Percentiles rank a stretch among this genome's conserved stretches.
phyloP scores from a whole-genome alignment of 2,797 vertebrate genomes.

The Babyrousa celebensis region DNA sequence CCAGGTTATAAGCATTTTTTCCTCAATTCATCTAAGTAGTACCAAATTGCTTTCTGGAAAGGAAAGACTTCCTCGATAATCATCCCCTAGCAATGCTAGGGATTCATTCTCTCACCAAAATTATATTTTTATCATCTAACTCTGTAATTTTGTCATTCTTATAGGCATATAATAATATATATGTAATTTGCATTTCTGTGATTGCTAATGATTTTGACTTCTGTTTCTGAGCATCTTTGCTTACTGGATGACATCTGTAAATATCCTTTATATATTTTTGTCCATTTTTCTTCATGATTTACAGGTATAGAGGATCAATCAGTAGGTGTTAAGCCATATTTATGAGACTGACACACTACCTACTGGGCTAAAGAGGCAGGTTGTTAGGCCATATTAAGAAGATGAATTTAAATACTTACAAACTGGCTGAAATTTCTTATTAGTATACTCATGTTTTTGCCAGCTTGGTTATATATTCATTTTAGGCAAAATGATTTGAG shows the following conservation, averaged over 20 bases:
- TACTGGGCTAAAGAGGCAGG: too few relatives aligned
- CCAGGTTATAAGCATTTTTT: background rate
- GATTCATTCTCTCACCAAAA: background rate
- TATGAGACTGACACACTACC: background rate
- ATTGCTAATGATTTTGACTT: background rate
- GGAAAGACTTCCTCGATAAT: background rate
- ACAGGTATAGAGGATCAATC: background rate
- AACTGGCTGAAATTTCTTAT: background rate
- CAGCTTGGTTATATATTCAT: background rate
- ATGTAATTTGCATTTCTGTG: background rate
- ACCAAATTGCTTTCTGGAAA: background rate
- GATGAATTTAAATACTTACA: background rate
- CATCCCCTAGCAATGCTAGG: background rate
- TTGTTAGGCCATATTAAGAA: background rate
- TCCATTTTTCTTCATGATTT: background rate
- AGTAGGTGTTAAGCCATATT: background rate
- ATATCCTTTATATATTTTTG: background rate
- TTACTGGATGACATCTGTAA: background rate
- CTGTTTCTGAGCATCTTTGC: background rate
- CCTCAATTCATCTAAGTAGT: background rate
- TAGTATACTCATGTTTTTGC: background rate
- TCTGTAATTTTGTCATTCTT: background rate
- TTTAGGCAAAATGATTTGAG: background rate
- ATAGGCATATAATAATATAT: background rate
- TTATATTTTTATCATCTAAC: background rate